Percentiles rank a stretch among this genome's conserved stretches.
These are phyloP conservation scores for Anas flavirostris DNA, from an alignment of 2,797 vertebrate genomes.

Conservation along the genomic window DNA sequence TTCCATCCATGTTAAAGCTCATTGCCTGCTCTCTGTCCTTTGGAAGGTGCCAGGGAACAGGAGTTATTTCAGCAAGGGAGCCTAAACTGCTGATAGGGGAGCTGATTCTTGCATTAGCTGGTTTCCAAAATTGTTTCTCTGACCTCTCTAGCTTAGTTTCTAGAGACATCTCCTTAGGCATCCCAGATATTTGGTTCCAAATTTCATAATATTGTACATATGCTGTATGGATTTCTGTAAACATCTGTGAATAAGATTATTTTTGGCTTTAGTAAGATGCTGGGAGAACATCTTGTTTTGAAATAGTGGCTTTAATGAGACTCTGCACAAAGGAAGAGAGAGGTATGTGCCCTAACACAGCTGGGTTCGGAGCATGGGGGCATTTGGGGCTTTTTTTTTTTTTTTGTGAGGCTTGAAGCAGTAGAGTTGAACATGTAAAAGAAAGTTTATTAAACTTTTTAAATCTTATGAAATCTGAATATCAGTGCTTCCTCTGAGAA, in stretches of 20 bases:
- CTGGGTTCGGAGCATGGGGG: too few relatives aligned
- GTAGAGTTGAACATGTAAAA: too few relatives aligned
- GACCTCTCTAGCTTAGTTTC: too few relatives aligned
- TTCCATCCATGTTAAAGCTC: background rate
- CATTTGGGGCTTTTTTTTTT: too few relatives aligned
- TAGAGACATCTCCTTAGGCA: background rate
- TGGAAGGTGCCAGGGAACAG: background rate
- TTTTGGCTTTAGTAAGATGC: too few relatives aligned
- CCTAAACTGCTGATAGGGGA: accelerated
- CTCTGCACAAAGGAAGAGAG: too few relatives aligned
- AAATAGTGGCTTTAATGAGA: too few relatives aligned
- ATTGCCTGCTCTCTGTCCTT: background rate
- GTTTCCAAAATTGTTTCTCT: background rate
- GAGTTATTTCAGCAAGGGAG: background rate
- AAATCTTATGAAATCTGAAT: background rate
- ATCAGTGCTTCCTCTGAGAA: background rate
- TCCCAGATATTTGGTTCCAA: background rate
- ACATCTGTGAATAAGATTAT: too few relatives aligned
- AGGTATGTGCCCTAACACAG: too few relatives aligned
- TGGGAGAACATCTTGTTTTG: too few relatives aligned
- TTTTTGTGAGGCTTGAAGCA: background rate
- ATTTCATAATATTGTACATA: background rate
- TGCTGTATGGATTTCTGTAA: background rate
- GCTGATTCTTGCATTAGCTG: background rate
- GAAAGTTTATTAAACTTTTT: background rate